Evolutionary conservation across 2,888 invertebrate species (phyloP).

Genomic region (Abscondita cerata): DNA sequence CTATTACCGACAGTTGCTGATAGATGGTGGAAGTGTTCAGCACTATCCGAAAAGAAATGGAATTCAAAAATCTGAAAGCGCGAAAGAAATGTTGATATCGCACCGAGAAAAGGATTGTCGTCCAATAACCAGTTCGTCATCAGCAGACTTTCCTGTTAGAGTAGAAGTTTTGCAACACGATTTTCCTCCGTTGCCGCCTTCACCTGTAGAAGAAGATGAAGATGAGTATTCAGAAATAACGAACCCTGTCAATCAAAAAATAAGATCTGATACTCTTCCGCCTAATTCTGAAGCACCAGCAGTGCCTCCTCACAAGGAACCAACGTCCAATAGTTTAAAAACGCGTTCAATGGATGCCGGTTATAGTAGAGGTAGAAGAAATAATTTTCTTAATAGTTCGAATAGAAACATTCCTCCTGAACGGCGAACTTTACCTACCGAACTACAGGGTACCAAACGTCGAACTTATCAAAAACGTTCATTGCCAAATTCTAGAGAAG

Average conservation of each 20-base stretch:
- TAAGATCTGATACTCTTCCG: slow-evolving; percentile 65
- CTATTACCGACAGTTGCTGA: slow-evolving; percentile 54
- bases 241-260: slow-evolving; percentile 60
- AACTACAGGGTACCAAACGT: slow-evolving; percentile 62
- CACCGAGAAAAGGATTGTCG: slow-evolving; percentile 56
- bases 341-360: slow-evolving; percentile 87
- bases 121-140: slow-evolving; percentile 54
- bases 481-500: slow-evolving; percentile 66
- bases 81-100: slow-evolving; percentile 72
- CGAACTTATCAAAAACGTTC: slow-evolving; percentile 57
- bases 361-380: slow-evolving; percentile 61
- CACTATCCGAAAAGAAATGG: slow-evolving; percentile 63
- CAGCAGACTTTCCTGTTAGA: slow-evolving; percentile 66
- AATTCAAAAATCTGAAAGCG: slow-evolving; percentile 78
- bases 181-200: slow-evolving; percentile 83
- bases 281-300: slow-evolving; percentile 67
- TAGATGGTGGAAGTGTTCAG: slow-evolving; percentile 60
- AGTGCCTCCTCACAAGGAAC: slow-evolving; percentile 76
- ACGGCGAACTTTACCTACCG: slow-evolving; percentile 76
- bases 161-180: slow-evolving; percentile 74
- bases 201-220: slow-evolving; percentile 81
- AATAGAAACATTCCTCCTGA: slow-evolving; percentile 69
- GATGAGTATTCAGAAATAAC: slow-evolving; percentile 77
- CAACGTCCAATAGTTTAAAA: slow-evolving; percentile 73
- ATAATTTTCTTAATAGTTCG: slow-evolving; percentile 60